Evolutionary conservation across 2,113 vertebrate species (phyloP), one percentile per base, ranked within the genome.

Genomic region (Leptocoma aspasia): DNA sequence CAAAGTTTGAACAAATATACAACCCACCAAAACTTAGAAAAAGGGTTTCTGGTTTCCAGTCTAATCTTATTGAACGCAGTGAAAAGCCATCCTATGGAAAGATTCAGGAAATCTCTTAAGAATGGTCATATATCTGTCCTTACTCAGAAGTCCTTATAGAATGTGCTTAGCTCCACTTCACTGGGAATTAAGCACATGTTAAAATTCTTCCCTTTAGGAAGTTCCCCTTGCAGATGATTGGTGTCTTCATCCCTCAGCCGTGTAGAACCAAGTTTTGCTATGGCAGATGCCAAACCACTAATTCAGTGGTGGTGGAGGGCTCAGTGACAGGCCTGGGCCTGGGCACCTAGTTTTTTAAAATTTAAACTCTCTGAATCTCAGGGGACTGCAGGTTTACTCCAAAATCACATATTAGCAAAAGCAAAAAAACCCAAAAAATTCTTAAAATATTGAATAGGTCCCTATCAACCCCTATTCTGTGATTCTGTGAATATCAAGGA

Each of bases 1-100:
- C 56, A 81, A 92, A 70, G 41, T 89, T 49, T 92, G 90, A 92
- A 84, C 68, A 94, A 96, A 96, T 92, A 95, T 79, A 94, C 90
- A 88, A 64, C n/a, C 47, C 69, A 64, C 73, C 85, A 89, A 86
- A 95, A 60, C 37, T 81, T 64, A 45, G n/a, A 63, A 90, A 91
- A 89, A 49, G 7, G 13, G 60, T 93, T 95, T 97, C 85, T 86
- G 72, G 14, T 96, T 97, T 95, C 92, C 71, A 82, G 59, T 71
- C 60, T 63, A 94, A 84, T 83, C 79, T 92, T 88, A 60, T 1
- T 64, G 95, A 94, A 83, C 23, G 15, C 49, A 57, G 49, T 53
- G 71, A 89, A 90, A 95, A 87, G 9, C 24, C 47, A 80, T 37
- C 63, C 72, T 21, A 78, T 64, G 49, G 79, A 92, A 95, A 70